Percentiles rank a stretch among this genome's conserved stretches.
Evolutionary conservation across 2,113 vertebrate species (phyloP).

Genomic region (Mesoclemmys tuberculata): DNA sequence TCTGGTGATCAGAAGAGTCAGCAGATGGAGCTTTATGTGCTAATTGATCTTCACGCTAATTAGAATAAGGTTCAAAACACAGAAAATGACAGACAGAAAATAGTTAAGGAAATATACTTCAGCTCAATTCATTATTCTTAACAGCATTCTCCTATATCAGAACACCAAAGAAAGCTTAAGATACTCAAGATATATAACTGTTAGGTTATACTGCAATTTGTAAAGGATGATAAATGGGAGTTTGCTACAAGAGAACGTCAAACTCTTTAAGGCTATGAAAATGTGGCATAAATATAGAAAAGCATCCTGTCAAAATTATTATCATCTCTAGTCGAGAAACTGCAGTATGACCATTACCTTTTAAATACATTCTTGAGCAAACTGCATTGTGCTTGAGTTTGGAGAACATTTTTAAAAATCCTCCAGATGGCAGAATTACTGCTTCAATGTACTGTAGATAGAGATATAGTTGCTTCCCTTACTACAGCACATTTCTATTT

Average conservation of each 20-base stretch:
- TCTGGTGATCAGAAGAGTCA: neutral
- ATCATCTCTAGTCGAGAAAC: neutral
- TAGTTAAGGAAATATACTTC: neutral
- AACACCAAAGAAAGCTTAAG: neutral
- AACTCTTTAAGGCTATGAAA: neutral
- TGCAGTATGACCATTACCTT: neutral
- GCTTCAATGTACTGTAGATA: constrained; percentile 9
- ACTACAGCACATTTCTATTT: neutral
- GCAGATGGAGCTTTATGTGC: too few species aligned
- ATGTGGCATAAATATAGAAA: neutral
- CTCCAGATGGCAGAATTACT: constrained; percentile 72
- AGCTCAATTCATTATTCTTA: neutral
- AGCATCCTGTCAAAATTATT: neutral
- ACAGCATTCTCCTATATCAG: neutral
- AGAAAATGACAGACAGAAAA: neutral
- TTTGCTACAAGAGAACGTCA: neutral
- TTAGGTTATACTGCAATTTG: neutral
- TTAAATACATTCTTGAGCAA: neutral
- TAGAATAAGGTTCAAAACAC: neutral
- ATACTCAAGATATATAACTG: neutral
- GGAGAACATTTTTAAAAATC: neutral
- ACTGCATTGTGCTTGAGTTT: neutral
- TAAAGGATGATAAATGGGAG: neutral
- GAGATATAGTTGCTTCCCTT: neutral
- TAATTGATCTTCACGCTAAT: neutral